Evolutionary conservation across 2,888 invertebrate species (phyloP), one percentile per base, ranked within the genome.

Genomic region (Drosophila parthenogenetica): DNA sequence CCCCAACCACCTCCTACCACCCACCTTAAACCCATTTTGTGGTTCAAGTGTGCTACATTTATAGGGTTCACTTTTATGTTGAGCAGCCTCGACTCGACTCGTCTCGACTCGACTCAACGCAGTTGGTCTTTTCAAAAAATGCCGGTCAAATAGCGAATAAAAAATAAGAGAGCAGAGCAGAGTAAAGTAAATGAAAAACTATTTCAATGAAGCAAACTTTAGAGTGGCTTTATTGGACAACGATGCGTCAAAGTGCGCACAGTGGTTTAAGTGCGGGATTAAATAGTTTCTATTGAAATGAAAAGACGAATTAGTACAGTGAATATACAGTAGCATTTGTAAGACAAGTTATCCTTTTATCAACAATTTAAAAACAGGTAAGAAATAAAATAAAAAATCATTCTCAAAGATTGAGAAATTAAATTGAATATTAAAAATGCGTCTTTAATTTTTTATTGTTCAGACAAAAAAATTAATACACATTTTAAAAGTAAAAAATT

Each of bases 161-260:
- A 74, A 67, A 72, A 35, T 35, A 35, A 13, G 13, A 35, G 11
- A 13, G 4, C 11, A 35, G 35, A 2, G 13, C 4, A 51, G 37
- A 50, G 50, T 29, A 43, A 57, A 86, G 74, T 82, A 73, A 81
- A 85, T 74, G 65, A 69, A 69, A 89, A 87, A 89, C 77, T 79
- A 87, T 89, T 86, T 82, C 85, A 87, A 89, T 82, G 70, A 77
- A 87, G 68, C 68, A 68, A 73, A 67, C 69, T 71, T 87, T 78
- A 59, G 69, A 79, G 79, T 66, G 64, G 57, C 85, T 73, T 69
- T 50, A 62, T 71, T 55, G 50, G 69, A 65, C 50, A 14, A 45
- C 35, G 29, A 63, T 61, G 59, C 63, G 39, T 48, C 46, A 40
- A 25, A 25, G 14, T 10, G 1, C 0, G 71, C 48, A 80, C 84